Evolutionary conservation across 2,888 invertebrate species (phyloP), one percentile per base, ranked within the genome.

Genomic region (Acronicta psi): DNA sequence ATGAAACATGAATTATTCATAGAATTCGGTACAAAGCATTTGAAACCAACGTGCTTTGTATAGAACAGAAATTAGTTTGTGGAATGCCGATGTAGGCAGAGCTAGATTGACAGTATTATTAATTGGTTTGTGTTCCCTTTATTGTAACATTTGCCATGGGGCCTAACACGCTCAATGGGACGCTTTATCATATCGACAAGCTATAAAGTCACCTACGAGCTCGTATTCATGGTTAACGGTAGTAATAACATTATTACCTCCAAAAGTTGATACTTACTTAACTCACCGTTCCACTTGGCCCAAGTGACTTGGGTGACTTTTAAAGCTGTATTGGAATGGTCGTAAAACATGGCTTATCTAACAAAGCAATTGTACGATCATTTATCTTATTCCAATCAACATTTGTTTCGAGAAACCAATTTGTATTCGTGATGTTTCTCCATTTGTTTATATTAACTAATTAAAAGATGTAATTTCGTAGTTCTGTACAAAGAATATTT

Each of bases 341-440:
- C 57, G 44, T 75, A 71, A 75, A 68, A 71, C 61, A 59, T 23
- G 43, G 55, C 31, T 34, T 55, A 46, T 58, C 52, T 67, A 66
- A 56, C 72, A 70, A 59, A 58, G 61, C 53, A 58, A 59, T 75
- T 59, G 54, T 52, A 50, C 23, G 40, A 65, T 53, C 65, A 69
- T 75, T 72, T 65, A 72, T 75, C 59, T 60, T 68, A 52, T 42
- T 75, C 65, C 54, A 69, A 75, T 73, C 64, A 68, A 75, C 68
- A 75, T 68, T 71, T 75, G 57, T 75, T 64, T 67, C 46, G 60
- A 70, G 57, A 54, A 62, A 59, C 70, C 71, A 62, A 74, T 73
- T 70, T 70, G 59, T 70, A 62, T 70, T 63, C 55, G 49, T 70
- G 67, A 66, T 66, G 45, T 40, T 59, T 40, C 59, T 69, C 37